Base-by-base conservation (phyloP, 2,888 invertebrate species). In the Caenorhabditis sulstoni region DNA sequence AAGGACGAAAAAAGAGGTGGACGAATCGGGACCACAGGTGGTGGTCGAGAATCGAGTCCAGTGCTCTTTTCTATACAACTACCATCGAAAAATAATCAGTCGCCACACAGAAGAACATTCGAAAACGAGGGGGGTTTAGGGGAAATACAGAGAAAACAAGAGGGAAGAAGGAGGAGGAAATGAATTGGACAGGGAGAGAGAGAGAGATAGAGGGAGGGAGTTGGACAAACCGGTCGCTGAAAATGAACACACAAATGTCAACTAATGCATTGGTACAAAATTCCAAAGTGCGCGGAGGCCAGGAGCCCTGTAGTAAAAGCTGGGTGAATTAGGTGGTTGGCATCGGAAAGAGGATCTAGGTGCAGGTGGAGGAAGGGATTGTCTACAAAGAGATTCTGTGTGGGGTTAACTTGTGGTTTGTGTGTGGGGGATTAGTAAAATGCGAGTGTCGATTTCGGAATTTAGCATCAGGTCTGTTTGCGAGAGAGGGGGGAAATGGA, bases 231-330 rank as follows among this genome's bases (percentile, higher is more conserved):
- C 77, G 70, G 77, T 77, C 61, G 65, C 50, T 59, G 68, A 65
- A 65, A 65, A 67, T 75, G 53, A 70, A 70, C 64, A 77, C 68
- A 77, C 68, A 77, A 64, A 68, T 71, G 64, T 61, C 61, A 71
- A 64, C 64, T 73, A 73, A 73, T 76, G 76, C 70, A 59, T 23
- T 58, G 45, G 47, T 64, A 65, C 52, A 58, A 68, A 57, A 39
- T 61, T 44, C 14, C 29, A 45, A 57, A 53, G 29, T 29, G 29
- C 29, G 59, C 65, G 62, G n/a, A 74, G 47, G 45, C 18, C 35
- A 20, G 29, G 29, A 29, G 29, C 29, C 29, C 23, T 47, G 55
- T 75, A 52, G 61, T 58, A 64, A 64, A 62, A 76, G 71, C 71
- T 64, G 29, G 22, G 47, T n/a, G 16, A 52, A 44, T 68, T 29